Percentiles rank a stretch among this genome's conserved stretches.
Conservation (phyloP, 2,797 vertebrate species). For the Paedocypris micromegethes region DNA sequence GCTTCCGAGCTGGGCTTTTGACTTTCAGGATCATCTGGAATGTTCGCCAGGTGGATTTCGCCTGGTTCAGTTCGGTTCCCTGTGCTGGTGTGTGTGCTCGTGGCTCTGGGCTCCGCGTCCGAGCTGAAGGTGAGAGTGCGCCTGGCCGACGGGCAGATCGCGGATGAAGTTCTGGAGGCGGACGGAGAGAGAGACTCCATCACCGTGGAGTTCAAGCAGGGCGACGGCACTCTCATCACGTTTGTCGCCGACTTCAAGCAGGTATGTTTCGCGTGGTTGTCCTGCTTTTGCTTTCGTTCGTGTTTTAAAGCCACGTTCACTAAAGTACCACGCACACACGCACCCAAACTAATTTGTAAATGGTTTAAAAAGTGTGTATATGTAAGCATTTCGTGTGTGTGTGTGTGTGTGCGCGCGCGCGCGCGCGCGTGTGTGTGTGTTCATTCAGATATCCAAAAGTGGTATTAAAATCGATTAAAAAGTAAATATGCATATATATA, state of each 20-base stretch:
- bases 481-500: too few species aligned
- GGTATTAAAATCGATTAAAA: too few species aligned
- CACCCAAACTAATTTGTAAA: too few species aligned
- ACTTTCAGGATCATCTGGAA: conserved; percentile 56
- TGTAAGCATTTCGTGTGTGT: too few species aligned
- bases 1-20: conserved; percentile 51
- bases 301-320: too few species aligned
- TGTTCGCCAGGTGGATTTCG: conserved; percentile 62
- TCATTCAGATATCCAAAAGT: too few species aligned
- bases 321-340: too few species aligned
- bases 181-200: conserved; percentile 83
- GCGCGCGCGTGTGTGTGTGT: too few species aligned
- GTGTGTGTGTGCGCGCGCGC: too few species aligned
- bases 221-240: conserved; percentile 86
- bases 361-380: too few species aligned
- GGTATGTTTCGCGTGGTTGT: conserved; percentile 65
- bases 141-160: conserved; percentile 82
- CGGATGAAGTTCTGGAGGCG: conserved; percentile 88
- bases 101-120: conserved; percentile 57
- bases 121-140: conserved; percentile 89
- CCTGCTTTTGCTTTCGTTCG: too few species aligned
- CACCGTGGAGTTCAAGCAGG: conserved; percentile 83
- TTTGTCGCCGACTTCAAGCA: conserved; percentile 88
- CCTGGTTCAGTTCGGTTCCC: conserved; percentile 54
- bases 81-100: conserved; percentile 55